A percentile compares a stretch with the other conserved stretches of the same genome.
Conservation (phyloP, 2,113 vertebrate species). For the Callaeas wilsoni region DNA sequence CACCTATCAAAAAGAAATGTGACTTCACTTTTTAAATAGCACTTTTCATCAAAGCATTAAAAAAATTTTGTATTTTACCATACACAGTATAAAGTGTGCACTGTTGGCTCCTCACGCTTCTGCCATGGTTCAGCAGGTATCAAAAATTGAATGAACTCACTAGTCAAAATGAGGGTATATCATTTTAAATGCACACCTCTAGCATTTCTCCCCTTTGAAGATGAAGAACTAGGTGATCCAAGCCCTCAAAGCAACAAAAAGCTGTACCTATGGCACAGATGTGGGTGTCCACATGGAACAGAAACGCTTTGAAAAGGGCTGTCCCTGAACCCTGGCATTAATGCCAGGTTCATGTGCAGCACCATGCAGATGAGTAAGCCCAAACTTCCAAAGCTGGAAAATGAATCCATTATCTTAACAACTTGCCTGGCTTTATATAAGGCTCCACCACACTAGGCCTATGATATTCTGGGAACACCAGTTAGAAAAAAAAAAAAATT, state of each 20-base stretch:
- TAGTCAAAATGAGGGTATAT: neutral
- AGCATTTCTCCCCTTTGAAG: neutral
- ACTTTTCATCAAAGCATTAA: neutral
- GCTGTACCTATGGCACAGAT: neutral
- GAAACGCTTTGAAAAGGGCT: neutral
- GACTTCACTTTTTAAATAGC: neutral
- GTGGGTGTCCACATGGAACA: neutral
- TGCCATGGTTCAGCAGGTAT: neutral
- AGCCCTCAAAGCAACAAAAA: neutral
- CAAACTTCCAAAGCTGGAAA: neutral
- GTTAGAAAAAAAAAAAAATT: neutral
- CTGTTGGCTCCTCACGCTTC: neutral
- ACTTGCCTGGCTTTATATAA: neutral
- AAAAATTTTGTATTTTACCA: neutral
- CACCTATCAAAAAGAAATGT: constrained; percentile 74
- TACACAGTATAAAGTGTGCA: neutral
- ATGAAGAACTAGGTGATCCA: neutral
- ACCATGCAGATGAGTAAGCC: neutral
- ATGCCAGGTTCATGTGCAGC: neutral
- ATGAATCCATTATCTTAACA: neutral
- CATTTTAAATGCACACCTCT: neutral
- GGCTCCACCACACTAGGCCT: neutral
- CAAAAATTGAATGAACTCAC: neutral
- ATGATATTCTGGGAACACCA: neutral
- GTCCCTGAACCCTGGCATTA: neutral